These are phyloP conservation scores for Mylabris phalerata DNA, from an alignment of 1,140 invertebrate genomes.

Conservation along the genomic window DNA sequence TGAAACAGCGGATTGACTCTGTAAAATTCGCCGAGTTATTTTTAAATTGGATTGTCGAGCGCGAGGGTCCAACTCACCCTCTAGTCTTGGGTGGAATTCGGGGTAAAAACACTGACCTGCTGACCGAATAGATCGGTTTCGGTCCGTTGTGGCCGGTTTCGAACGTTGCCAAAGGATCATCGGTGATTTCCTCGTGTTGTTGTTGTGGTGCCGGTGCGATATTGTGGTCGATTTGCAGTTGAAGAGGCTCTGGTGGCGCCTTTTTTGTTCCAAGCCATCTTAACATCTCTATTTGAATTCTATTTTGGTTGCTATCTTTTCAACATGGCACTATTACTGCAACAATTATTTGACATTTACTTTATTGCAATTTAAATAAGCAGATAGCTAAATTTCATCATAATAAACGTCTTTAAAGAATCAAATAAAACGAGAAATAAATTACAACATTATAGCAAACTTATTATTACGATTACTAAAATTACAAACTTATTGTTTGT, in stretches of 20 bases:
- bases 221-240: not conserved
- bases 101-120: slow-evolving; percentile 26
- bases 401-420: not conserved
- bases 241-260: slow-evolving; percentile 10
- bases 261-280: slow-evolving; percentile 20
- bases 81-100: slow-evolving; percentile 18
- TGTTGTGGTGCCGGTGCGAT: not conserved
- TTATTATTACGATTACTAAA: not conserved
- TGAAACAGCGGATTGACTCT: slow-evolving; percentile 31
- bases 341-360: not conserved
- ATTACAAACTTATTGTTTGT: not conserved
- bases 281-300: slow-evolving; percentile 13
- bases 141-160: slow-evolving; percentile 1
- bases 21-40: slow-evolving; percentile 4
- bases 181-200: slow-evolving; percentile 13
- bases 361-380: not conserved
- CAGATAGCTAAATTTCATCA: not conserved
- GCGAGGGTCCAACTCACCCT: slow-evolving; percentile 13
- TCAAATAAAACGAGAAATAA: not conserved
- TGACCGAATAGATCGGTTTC: slow-evolving; percentile 26
- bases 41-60: not conserved
- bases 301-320: slow-evolving; percentile 3
- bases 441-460: not conserved
- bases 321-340: slow-evolving; percentile 1
- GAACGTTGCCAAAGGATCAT: slow-evolving; percentile 15